A percentile compares a stretch with the other conserved stretches of the same genome.
phyloP scores from a whole-genome alignment of 1,140 invertebrate species.

The Manduca sexta region DNA sequence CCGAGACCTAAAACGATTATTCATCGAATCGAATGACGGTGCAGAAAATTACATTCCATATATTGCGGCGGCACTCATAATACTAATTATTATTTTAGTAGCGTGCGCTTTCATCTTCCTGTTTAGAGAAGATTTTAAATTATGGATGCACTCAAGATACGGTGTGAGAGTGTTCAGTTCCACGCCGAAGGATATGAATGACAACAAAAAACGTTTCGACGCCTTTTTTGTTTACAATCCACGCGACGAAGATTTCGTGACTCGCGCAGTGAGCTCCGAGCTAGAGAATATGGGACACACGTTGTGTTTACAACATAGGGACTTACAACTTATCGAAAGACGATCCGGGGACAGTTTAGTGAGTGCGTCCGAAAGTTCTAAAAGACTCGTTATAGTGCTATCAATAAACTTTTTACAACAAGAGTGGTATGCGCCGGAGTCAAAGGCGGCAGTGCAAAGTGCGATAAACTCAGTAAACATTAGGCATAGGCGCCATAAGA shows the following conservation, averaged over 20 bases:
- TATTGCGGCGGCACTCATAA: slow-evolving; percentile 83
- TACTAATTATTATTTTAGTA: slow-evolving; percentile 83
- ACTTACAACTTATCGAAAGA: slow-evolving; percentile 78
- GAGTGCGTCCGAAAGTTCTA: slow-evolving; percentile 83
- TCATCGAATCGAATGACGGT: slow-evolving; percentile 68
- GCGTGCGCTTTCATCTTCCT: slow-evolving; percentile 86
- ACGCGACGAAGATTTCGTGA: slow-evolving; percentile 87
- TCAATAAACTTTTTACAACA: slow-evolving; percentile 82
- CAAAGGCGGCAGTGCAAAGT: slow-evolving; percentile 80
- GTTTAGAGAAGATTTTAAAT: slow-evolving; percentile 87
- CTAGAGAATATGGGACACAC: slow-evolving; percentile 81
- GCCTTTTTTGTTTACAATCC: slow-evolving; percentile 91
- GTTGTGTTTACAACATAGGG: slow-evolving; percentile 89
- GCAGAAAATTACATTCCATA: slow-evolving; percentile 83
- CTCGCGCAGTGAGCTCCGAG: slow-evolving; percentile 83
- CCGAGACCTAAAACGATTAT: slow-evolving; percentile 72
- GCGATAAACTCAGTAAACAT: slow-evolving; percentile 81
- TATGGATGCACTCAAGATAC: slow-evolving; percentile 92
- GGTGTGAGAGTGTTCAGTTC: slow-evolving; percentile 86
- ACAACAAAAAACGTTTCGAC: slow-evolving; percentile 81
- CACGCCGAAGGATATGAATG: slow-evolving; percentile 74
- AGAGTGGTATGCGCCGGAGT: slow-evolving; percentile 83
- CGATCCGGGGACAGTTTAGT: slow-evolving; percentile 83
- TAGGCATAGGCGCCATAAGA: slow-evolving; percentile 82
- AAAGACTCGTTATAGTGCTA: slow-evolving; percentile 81